These are phyloP conservation scores for Barnardius zonarius DNA, from an alignment of 2,113 vertebrate species.

Conservation along the genomic window DNA sequence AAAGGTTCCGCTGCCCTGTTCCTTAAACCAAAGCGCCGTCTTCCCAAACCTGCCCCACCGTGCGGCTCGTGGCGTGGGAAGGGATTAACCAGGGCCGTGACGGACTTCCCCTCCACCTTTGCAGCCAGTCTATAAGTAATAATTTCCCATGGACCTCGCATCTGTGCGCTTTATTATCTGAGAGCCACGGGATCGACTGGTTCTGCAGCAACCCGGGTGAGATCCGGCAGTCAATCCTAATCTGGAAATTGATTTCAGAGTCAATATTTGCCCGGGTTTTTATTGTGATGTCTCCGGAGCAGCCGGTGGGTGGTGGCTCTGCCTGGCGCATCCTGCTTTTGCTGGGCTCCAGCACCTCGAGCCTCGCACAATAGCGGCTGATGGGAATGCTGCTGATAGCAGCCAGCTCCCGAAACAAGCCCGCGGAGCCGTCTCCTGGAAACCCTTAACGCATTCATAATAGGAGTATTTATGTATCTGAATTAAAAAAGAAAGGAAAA, in stretches of 20 bases:
- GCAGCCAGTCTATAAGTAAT: neutral
- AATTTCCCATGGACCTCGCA: neutral
- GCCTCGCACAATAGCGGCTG: slow-evolving; percentile 44
- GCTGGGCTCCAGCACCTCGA: neutral
- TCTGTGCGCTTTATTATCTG: neutral
- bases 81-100: neutral
- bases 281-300: neutral
- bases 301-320: neutral
- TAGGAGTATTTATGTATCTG: slow-evolving; percentile 71
- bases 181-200: neutral
- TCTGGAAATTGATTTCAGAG: neutral
- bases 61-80: neutral
- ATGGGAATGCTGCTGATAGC: slow-evolving; percentile 46
- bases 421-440: slow-evolving; percentile 72
- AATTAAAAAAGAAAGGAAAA: slow-evolving; percentile 46
- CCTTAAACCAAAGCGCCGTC: neutral
- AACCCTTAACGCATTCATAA: slow-evolving; percentile 70
- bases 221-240: neutral
- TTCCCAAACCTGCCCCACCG: neutral
- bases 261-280: neutral
- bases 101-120: neutral
- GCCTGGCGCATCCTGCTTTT: neutral
- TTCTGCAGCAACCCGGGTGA: neutral
- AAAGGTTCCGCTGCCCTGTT: neutral
- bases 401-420: slow-evolving; percentile 56